Percentiles rank a stretch among this genome's conserved stretches.
These are phyloP conservation scores for Pluvianellus socialis DNA, from an alignment of 2,113 vertebrate genomes.

Conservation along the genomic window DNA sequence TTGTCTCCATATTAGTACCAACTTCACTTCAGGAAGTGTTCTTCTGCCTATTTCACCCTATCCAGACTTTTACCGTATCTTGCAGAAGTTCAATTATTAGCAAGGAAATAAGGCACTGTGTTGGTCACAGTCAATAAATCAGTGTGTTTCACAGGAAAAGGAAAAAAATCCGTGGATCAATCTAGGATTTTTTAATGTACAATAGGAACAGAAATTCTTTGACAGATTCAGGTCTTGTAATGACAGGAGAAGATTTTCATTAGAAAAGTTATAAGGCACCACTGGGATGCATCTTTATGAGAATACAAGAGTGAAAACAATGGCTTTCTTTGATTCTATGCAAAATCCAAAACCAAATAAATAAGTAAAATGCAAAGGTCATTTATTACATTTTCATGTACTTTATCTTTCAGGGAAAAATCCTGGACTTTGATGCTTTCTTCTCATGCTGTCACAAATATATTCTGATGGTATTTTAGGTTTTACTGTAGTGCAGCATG, in stretches of 20 bases:
- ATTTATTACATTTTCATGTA: background rate
- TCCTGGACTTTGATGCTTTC: background rate
- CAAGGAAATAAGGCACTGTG: background rate
- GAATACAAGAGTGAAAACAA: background rate
- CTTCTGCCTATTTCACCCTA: background rate
- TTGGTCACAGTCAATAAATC: background rate
- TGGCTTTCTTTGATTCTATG: background rate
- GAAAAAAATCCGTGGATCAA: background rate
- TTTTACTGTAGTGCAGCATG: slow-evolving; percentile 47
- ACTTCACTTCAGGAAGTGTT: background rate
- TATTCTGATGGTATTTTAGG: background rate
- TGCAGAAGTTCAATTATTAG: background rate
- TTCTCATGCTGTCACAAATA: background rate
- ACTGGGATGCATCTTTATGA: background rate
- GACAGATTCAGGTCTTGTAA: background rate
- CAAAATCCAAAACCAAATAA: background rate
- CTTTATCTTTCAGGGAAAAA: background rate
- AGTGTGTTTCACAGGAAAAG: background rate
- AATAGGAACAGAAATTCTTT: background rate
- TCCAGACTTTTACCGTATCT: background rate
- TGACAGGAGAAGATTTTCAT: background rate
- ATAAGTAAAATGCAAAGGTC: background rate
- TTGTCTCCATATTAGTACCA: background rate
- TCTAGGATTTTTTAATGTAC: background rate
- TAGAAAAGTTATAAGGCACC: background rate